Base-by-base conservation (phyloP, 2,888 invertebrate species). In the Caenorhabditis doughertyi region DNA sequence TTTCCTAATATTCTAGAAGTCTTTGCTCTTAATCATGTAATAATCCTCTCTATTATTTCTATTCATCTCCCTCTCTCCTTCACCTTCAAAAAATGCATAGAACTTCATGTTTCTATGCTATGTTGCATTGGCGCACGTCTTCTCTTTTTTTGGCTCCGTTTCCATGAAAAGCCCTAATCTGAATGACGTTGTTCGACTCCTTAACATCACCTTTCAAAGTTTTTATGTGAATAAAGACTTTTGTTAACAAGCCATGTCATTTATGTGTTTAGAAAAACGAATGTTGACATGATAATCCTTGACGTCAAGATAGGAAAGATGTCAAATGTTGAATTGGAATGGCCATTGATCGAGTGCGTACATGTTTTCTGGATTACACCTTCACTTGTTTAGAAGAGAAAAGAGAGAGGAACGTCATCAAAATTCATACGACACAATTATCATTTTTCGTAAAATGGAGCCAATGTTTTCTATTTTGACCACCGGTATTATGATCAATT, bases 151-250 rank as follows among this genome's bases (percentile, higher is more conserved):
- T 27, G 18, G 55, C 23, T 47, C 11, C 4, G 18, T 29, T 58
- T 70, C 29, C 32, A 11, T 13, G 58, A 39, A 56, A 32, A 39
- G 18, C 25, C 42, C 21, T 67, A 53, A 53, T 39, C 55, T 55
- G 16, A 21, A 39, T 29, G 32, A 51, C 27, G 53, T 23, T n/a
- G n/a, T n/a, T 27, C 47, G 25, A 16, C 11, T 44, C 56, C 23
- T 25, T n/a, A n/a, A n/a, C n/a, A 9, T 51, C 56, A 56, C 60
- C 47, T 60, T 39, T 35, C 27, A 73, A 76, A 60, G 58, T 67
- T 56, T 76, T 53, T 76, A 42, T 67, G 67, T 29, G 60, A 76
- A 67, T 67, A 76, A 76, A 76, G 56, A 65, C 65, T 74, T 74
- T 56, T 74, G 74, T 74, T 74, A 74, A 74, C 74, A 68, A 76